Percentiles rank a stretch among this genome's conserved stretches.
Evolutionary conservation across 2,888 invertebrate species (phyloP).

Genomic region (Euzophera pinguis): DNA sequence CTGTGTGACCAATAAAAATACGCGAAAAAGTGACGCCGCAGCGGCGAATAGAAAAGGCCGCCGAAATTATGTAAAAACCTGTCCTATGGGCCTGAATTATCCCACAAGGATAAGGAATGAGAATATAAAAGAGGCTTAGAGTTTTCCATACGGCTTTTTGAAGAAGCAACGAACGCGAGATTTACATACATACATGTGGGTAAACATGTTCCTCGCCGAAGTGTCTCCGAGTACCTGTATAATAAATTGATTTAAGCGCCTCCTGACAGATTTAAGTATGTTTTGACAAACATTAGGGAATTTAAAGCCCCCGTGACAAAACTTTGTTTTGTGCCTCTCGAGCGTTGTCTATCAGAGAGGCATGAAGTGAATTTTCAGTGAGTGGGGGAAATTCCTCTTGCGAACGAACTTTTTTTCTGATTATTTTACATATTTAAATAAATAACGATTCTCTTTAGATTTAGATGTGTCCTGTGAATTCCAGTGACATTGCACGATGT

Average conservation of each 20-base stretch:
- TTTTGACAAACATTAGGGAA: slow-evolving; percentile 75
- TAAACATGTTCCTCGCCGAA: slow-evolving; percentile 62
- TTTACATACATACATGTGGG: slow-evolving; percentile 68
- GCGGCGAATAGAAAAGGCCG: slow-evolving; percentile 59
- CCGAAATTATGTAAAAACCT: slow-evolving; percentile 76
- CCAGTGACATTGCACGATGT: slow-evolving; percentile 18
- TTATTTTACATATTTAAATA: slow-evolving; percentile 31
- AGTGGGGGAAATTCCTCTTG: slow-evolving; percentile 40
- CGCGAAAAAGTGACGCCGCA: slow-evolving; percentile 45
- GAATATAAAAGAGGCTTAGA: slow-evolving; percentile 77
- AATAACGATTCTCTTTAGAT: slow-evolving; percentile 25
- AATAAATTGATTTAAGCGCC: slow-evolving; percentile 77
- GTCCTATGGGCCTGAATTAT: slow-evolving; percentile 74
- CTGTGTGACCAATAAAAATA: slow-evolving; percentile 54
- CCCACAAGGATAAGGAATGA: slow-evolving; percentile 73
- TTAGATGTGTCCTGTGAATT: slow-evolving; percentile 18
- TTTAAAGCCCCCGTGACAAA: slow-evolving; percentile 63
- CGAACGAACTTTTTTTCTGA: slow-evolving; percentile 31
- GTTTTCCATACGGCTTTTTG: slow-evolving; percentile 70
- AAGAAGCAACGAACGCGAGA: slow-evolving; percentile 65
- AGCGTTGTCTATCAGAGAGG: slow-evolving; percentile 44
- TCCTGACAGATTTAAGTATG: slow-evolving; percentile 73
- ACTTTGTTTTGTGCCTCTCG: slow-evolving; percentile 58
- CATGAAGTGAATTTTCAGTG: slow-evolving; percentile 45
- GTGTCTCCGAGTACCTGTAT: slow-evolving; percentile 68